Percentiles rank a stretch among this genome's conserved stretches.
Conservation (phyloP, 2,888 invertebrate genomes). For the Mesochorus sp. region DNA sequence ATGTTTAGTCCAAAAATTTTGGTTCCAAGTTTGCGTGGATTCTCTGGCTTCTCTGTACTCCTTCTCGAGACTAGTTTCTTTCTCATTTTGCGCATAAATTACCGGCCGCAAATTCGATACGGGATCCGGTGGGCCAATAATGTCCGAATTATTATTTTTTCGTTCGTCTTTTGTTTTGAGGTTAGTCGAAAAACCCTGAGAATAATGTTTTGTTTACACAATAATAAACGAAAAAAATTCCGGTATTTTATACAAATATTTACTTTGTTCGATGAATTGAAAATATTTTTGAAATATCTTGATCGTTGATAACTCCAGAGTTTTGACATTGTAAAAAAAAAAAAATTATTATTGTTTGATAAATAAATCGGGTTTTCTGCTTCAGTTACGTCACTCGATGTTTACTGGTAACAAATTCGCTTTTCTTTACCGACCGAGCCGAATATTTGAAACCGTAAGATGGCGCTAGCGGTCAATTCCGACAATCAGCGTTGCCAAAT, state of each 20-base stretch:
- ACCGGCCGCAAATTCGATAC: constrained; percentile 90
- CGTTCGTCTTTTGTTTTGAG: constrained; percentile 9
- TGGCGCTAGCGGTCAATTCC: too few relatives aligned
- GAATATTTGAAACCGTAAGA: too few relatives aligned
- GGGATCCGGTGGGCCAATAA: constrained; percentile 91
- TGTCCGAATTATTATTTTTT: constrained; percentile 80
- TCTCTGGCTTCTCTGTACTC: constrained; percentile 86
- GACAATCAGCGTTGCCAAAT: too few relatives aligned
- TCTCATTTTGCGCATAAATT: constrained; percentile 85
- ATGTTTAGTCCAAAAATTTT: constrained; percentile 92
- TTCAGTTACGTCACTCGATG: too few relatives aligned
- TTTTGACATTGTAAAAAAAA: constrained; percentile 41
- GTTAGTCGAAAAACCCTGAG: constrained; percentile 43
- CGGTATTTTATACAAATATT: too few relatives aligned
- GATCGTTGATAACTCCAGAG: constrained; percentile 53
- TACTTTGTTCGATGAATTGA: constrained; percentile 37
- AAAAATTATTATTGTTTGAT: too few relatives aligned
- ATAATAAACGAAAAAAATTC: constrained; percentile 19
- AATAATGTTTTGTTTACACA: neutral
- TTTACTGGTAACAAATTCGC: too few relatives aligned
- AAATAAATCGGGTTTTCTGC: too few relatives aligned
- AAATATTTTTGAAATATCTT: constrained; percentile 23
- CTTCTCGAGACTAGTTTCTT: constrained; percentile 87
- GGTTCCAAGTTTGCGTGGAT: constrained; percentile 92
- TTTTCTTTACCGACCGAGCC: too few relatives aligned